A percentile compares a stretch with the other conserved stretches of the same genome.
phyloP scores from a whole-genome alignment of 1,140 invertebrate genomes.

The Apis florea region DNA sequence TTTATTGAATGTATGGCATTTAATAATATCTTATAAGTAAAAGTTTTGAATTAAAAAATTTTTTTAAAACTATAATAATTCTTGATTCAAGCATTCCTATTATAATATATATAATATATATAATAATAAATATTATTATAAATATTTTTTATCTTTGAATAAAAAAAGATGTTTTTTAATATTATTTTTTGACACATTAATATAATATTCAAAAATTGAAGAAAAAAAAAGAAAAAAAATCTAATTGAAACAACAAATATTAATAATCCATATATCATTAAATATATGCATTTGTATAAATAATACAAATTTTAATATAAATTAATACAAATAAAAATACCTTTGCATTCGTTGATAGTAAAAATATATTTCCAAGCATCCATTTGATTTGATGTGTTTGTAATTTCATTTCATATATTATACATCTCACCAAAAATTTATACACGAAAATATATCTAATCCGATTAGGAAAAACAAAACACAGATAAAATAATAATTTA shows the following conservation, averaged over 20 bases:
- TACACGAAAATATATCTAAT: background rate
- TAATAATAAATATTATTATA: background rate
- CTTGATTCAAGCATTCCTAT: background rate
- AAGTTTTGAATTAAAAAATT: slow-evolving; percentile 25
- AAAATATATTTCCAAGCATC: background rate
- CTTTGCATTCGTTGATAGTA: background rate
- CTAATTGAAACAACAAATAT: background rate
- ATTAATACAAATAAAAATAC: background rate
- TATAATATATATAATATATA: background rate
- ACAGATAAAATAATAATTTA: background rate
- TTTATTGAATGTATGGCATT: background rate
- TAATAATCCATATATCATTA: slow-evolving; percentile 26
- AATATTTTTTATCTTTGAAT: background rate
- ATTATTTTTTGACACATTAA: background rate
- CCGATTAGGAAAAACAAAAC: background rate
- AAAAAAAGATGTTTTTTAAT: background rate
- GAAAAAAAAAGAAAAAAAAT: background rate
- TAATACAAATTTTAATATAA: background rate
- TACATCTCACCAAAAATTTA: background rate
- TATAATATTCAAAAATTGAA: background rate
- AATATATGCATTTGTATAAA: slow-evolving; percentile 7
- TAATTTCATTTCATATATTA: background rate
- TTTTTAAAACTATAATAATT: background rate
- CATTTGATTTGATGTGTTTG: background rate
- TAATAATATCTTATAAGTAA: background rate